Evolutionary conservation across 2,113 vertebrate genomes (phyloP), one percentile per base, ranked within the genome.

Genomic region (Sceloporus undulatus): DNA sequence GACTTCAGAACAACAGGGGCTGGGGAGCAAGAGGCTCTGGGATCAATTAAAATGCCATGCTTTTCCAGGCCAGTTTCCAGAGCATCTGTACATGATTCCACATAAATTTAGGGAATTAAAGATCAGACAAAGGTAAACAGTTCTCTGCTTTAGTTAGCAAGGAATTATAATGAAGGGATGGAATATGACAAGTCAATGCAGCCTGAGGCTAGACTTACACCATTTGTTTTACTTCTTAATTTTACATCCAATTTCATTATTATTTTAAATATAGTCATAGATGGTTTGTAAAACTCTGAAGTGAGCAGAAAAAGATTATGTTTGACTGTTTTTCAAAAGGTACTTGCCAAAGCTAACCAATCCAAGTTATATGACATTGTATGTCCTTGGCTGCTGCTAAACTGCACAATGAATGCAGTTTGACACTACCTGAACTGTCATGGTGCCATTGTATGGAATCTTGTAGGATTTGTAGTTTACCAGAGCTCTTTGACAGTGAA

Each of bases 11-110:
- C 96, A 96, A 95, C 96, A 95, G 96, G 94, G 94, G 92, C 87
- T 94, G 48, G 5, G 27, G 91, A 95, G 93, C 92, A 91, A 93
- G 95, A 96, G 93, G 94, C 95, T 96, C 96, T 96, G 96, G 96
- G 95, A 96, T 97, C 97, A 97, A 97, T 97, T 98, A 97, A 97
- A 97, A 97, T 97, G 97, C 97, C 95, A 95, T 93, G 94, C 96
- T 97, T 97, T 96, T 97, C 96, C 95, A 92, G 93, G 95, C 95
- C 90, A 88, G 79, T 96, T 96, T 97, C 97, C 96, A 95, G 94
- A 87, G 94, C 96, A 97, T 97, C 97, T 96, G 94, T 92, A 93
- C 96, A 93, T 97, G 96, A 96, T 96, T 96, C 94, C 94, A 95
- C 96, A 96, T 95, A 95, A 95, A 97, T 97, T 96, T 91, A 95